Percentiles rank a stretch among this genome's conserved stretches.
phyloP scores from a whole-genome alignment of 2,888 invertebrate species.

The Hirtodrosophila cameraria region DNA sequence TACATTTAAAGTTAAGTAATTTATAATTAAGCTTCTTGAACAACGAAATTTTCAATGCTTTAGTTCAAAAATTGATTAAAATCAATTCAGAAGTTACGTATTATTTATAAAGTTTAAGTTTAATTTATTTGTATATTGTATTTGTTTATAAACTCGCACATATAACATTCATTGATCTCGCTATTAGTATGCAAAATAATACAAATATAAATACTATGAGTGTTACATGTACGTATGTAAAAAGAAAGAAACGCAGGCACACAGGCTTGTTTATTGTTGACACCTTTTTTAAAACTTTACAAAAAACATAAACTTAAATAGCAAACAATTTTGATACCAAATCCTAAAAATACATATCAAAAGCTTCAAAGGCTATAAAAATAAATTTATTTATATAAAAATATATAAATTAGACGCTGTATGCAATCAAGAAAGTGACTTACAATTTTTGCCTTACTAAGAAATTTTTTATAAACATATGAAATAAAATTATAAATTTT shows the following conservation, averaged over 20 bases:
- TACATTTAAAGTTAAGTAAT: constrained; percentile 27
- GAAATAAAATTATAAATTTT: constrained; percentile 13
- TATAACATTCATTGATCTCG: constrained; percentile 53
- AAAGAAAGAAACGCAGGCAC: constrained; percentile 28
- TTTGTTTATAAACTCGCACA: constrained; percentile 29
- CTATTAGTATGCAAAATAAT: constrained; percentile 29
- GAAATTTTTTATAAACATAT: constrained; percentile 41
- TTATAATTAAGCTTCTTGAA: constrained; percentile 10
- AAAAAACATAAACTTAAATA: constrained; percentile 38
- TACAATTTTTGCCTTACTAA: constrained; percentile 62
- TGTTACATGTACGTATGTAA: constrained; percentile 33
- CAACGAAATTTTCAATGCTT: constrained; percentile 28
- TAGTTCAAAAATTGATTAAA: constrained; percentile 39
- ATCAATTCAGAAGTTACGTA: constrained; percentile 10
- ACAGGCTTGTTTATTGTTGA: constrained; percentile 41
- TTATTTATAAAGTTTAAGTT: constrained; percentile 15
- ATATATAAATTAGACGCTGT: constrained; percentile 48
- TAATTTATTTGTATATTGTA: constrained; percentile 22
- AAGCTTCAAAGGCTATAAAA: constrained; percentile 40
- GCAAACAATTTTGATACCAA: constrained; percentile 40
- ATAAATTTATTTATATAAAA: constrained; percentile 31
- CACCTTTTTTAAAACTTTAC: constrained; percentile 56
- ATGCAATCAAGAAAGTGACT: constrained; percentile 72
- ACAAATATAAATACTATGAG: constrained; percentile 37
- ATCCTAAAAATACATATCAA: constrained; percentile 47